Evolutionary conservation across 1,140 invertebrate genomes (phyloP).

Genomic region (Adoxophyes honmai): DNA sequence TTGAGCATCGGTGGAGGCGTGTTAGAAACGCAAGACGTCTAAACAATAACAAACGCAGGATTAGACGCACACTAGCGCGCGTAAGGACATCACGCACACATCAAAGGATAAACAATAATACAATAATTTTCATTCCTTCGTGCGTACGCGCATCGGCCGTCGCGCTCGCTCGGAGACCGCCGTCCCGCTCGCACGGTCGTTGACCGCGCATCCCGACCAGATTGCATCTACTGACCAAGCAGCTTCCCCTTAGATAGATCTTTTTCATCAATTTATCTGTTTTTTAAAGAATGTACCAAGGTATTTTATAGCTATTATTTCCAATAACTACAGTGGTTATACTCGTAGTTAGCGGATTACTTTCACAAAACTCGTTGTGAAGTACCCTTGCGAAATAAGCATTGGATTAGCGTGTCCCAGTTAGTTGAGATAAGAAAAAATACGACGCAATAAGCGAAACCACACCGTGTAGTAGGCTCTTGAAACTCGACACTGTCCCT

Average conservation of each 20-base stretch:
- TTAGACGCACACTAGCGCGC: constrained; percentile 39
- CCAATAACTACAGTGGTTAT: no score
- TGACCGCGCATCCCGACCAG: constrained; percentile 67
- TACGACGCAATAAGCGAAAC: constrained; percentile 36
- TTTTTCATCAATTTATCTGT: constrained; percentile 65
- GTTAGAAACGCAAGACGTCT: constrained; percentile 23
- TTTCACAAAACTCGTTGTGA: constrained; percentile 9
- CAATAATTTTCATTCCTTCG: constrained; percentile 73
- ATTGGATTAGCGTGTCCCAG: constrained; percentile 52
- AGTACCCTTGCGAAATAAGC: constrained; percentile 30
- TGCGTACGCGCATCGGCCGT: constrained; percentile 69
- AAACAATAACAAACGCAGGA: constrained; percentile 52
- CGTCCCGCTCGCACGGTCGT: constrained; percentile 55
- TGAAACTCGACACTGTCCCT: constrained; percentile 15
- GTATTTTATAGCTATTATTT: no score
- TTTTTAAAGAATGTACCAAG: constrained; percentile 23
- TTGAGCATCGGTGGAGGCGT: constrained; percentile 19
- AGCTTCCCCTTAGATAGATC: constrained; percentile 67
- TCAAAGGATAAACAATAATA: constrained; percentile 67
- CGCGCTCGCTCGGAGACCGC: constrained; percentile 38
- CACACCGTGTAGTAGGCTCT: neutral
- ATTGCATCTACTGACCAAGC: constrained; percentile 72
- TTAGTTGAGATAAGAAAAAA: constrained; percentile 52
- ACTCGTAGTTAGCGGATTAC: no score
- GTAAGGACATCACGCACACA: constrained; percentile 24